These are phyloP conservation scores for Azemiops feae DNA, from an alignment of 2,113 vertebrate species.

Conservation along the genomic window DNA sequence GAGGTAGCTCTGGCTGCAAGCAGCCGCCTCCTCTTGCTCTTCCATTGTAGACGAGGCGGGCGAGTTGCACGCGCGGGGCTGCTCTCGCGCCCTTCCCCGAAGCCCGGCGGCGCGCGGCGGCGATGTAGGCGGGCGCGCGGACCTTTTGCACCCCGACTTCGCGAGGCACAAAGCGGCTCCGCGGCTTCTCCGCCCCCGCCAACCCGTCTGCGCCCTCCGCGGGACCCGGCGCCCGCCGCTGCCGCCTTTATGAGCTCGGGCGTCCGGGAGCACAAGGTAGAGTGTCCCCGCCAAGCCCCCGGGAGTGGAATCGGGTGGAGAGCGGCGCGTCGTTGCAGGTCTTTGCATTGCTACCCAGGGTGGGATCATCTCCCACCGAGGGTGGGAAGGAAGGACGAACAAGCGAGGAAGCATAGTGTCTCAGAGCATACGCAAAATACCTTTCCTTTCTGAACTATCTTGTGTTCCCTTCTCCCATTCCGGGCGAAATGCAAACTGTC, in stretches of 20 bases:
- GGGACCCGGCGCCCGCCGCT: not conserved
- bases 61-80: not conserved
- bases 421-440: conserved; percentile 10
- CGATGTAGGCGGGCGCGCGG: not conserved
- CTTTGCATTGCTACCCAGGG: not conserved
- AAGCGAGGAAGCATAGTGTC: not conserved
- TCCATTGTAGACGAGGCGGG: conserved; percentile 3
- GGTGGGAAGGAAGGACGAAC: not conserved
- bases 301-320: not conserved
- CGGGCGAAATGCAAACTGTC: not conserved
- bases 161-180: not conserved
- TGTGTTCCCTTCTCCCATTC: too few relatives aligned
- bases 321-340: not conserved
- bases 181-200: too few relatives aligned
- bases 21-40: not conserved
- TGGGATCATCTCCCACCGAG: not conserved
- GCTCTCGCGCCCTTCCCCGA: not conserved
- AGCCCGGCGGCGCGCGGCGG: not conserved
- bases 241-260: not conserved
- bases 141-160: not conserved
- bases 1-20: not conserved
- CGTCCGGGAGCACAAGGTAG: not conserved
- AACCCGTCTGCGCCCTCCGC: not conserved
- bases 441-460: not conserved
- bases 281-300: not conserved